Conservation (phyloP, 2,888 invertebrate genomes). For the Sesia bembeciformis region DNA sequence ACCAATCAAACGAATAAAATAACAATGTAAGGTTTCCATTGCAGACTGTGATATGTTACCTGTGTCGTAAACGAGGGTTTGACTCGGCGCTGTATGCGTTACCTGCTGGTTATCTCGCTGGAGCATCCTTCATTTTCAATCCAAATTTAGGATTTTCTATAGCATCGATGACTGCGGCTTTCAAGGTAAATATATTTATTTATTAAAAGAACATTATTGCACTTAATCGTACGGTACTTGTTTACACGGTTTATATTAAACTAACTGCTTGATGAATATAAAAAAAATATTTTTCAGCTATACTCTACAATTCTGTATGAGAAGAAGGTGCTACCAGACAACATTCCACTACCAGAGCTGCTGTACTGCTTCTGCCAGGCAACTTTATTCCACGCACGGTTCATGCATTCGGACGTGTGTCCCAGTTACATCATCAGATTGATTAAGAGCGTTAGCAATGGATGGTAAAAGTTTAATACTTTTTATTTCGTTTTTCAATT, state of each 20-base stretch:
- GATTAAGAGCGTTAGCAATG: constrained; percentile 47
- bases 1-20: not conserved
- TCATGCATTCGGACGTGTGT: constrained; percentile 56
- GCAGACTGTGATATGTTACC: constrained; percentile 63
- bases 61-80: constrained; percentile 49
- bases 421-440: constrained; percentile 66
- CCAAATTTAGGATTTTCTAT: constrained; percentile 66
- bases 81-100: constrained; percentile 62
- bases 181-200: constrained; percentile 46
- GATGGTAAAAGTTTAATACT: constrained; percentile 42
- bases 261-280: too few relatives aligned
- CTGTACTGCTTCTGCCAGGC: constrained; percentile 67
- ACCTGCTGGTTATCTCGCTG: constrained; percentile 70
- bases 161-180: constrained; percentile 64
- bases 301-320: constrained; percentile 61
- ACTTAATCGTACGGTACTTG: too few relatives aligned
- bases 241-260: too few relatives aligned
- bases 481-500: not conserved
- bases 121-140: constrained; percentile 64
- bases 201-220: not conserved
- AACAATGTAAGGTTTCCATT: constrained; percentile 12
- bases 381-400: constrained; percentile 56
- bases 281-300: constrained; percentile 25
- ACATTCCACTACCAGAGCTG: constrained; percentile 51
- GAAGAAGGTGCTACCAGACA: constrained; percentile 52